Evolutionary conservation across 2,113 vertebrate genomes (phyloP).

Genomic region (Mugil cephalus): DNA sequence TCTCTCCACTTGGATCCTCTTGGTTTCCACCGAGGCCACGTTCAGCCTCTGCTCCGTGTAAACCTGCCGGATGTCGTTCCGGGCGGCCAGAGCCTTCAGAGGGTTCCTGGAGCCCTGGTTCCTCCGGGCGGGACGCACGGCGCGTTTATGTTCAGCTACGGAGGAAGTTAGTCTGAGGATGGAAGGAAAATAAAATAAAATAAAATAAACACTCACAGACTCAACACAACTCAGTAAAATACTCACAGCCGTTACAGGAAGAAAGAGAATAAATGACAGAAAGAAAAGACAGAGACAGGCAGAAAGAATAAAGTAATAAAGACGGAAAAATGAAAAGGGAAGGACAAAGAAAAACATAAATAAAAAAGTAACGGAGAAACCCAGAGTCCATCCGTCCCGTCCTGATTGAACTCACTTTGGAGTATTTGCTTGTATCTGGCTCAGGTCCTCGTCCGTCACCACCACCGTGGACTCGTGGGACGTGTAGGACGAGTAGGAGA

Average conservation of each 20-base stretch:
- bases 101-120: constrained; percentile 86
- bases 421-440: constrained; percentile 69
- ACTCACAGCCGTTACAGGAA: too few relatives aligned
- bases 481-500: constrained; percentile 53
- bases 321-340: too few relatives aligned
- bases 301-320: too few relatives aligned
- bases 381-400: too few relatives aligned
- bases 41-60: constrained; percentile 88
- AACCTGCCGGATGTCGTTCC: constrained; percentile 83
- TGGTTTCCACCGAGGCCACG: constrained; percentile 83
- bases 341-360: too few relatives aligned
- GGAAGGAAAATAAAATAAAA: too few relatives aligned
- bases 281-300: too few relatives aligned
- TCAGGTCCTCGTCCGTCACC: constrained; percentile 80
- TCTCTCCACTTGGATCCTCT: constrained; percentile 86
- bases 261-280: too few relatives aligned
- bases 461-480: constrained; percentile 59
- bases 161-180: constrained; percentile 79
- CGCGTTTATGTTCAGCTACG: constrained; percentile 83
- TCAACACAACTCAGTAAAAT: too few relatives aligned
- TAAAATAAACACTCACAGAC: background rate
- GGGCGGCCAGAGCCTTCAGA: constrained; percentile 83
- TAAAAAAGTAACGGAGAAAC: too few relatives aligned
- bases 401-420: constrained; percentile 75
- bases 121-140: constrained; percentile 80